Percentiles rank a stretch among this genome's conserved stretches.
These are phyloP conservation scores for Hymenopus coronatus DNA, from an alignment of 2,888 invertebrate genomes.

Conservation along the genomic window DNA sequence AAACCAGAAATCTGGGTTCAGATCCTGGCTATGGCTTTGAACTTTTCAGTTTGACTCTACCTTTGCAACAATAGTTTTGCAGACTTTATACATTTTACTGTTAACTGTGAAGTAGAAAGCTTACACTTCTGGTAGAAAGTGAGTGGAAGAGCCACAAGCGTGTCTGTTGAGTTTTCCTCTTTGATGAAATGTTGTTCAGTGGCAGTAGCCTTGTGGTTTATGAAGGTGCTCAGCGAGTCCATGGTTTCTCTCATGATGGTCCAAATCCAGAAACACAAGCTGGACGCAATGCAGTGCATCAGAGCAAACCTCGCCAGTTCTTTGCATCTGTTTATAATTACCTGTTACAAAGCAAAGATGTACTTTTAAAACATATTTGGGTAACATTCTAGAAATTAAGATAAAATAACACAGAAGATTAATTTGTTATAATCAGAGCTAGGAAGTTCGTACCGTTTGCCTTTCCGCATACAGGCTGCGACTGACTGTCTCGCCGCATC, in stretches of 20 bases:
- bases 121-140: constrained; percentile 39
- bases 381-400: not conserved
- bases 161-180: constrained; percentile 30
- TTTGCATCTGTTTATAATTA: constrained; percentile 57
- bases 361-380: not conserved
- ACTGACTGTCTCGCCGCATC: no score
- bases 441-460: no score
- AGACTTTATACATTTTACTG: no score
- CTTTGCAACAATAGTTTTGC: no score
- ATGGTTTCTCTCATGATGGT: constrained; percentile 72
- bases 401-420: not conserved
- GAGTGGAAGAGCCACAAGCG: constrained; percentile 42
- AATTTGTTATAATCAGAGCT: not conserved
- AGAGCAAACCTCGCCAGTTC: constrained; percentile 67
- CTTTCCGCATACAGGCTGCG: no score
- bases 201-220: constrained; percentile 39
- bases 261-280: constrained; percentile 77
- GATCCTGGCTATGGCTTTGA: no score
- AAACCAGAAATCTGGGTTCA: no score
- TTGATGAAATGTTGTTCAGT: constrained; percentile 18
- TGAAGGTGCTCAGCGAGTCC: constrained; percentile 56
- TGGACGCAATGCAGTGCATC: constrained; percentile 78
- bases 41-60: no score
- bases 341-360: constrained; percentile 45
- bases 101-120: not conserved